phyloP scores from a whole-genome alignment of 2,888 invertebrate genomes.

The Ariolimax columbianus region DNA sequence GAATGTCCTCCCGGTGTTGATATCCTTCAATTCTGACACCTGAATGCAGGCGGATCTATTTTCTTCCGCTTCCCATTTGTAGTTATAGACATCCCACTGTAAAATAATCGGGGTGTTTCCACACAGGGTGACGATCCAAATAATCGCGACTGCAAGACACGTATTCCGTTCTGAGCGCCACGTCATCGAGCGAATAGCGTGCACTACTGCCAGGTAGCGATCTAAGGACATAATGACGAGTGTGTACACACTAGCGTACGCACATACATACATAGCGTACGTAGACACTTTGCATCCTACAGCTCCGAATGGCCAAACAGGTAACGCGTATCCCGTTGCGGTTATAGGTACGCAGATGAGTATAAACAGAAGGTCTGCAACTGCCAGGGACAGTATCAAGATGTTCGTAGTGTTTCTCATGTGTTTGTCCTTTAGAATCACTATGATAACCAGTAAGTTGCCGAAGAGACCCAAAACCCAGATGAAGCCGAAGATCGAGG shows the following conservation, averaged over 20 bases:
- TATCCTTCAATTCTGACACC: slow-evolving; percentile 35
- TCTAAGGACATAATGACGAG: slow-evolving; percentile 95
- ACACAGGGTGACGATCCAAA: slow-evolving; percentile 87
- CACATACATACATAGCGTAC: slow-evolving; percentile 93
- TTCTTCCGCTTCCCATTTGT: slow-evolving; percentile 77
- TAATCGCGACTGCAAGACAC: slow-evolving; percentile 86
- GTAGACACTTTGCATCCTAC: slow-evolving; percentile 93
- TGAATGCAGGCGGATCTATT: slow-evolving; percentile 70
- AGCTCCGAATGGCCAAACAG: slow-evolving; percentile 93
- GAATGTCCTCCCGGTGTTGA: slow-evolving; percentile 56
- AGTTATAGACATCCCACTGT: slow-evolving; percentile 64
- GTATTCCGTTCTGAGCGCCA: slow-evolving; percentile 90
- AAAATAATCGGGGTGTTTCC: slow-evolving; percentile 75
- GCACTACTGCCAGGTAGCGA: slow-evolving; percentile 93
- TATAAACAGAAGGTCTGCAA: slow-evolving; percentile 93
- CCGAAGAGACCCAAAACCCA: slow-evolving; percentile 92
- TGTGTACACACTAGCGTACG: slow-evolving; percentile 95
- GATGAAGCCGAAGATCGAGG: slow-evolving; percentile 89
- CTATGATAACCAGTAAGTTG: slow-evolving; percentile 91
- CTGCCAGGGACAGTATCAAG: slow-evolving; percentile 91
- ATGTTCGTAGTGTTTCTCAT: slow-evolving; percentile 96
- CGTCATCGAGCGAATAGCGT: slow-evolving; percentile 92
- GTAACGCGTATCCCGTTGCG: slow-evolving; percentile 91
- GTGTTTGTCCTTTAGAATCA: slow-evolving; percentile 91
- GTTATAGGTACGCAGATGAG: slow-evolving; percentile 96